Percentiles rank a stretch among this genome's conserved stretches.
Conservation (phyloP, 2,113 vertebrate genomes). For the Mormyrus lacerda region DNA sequence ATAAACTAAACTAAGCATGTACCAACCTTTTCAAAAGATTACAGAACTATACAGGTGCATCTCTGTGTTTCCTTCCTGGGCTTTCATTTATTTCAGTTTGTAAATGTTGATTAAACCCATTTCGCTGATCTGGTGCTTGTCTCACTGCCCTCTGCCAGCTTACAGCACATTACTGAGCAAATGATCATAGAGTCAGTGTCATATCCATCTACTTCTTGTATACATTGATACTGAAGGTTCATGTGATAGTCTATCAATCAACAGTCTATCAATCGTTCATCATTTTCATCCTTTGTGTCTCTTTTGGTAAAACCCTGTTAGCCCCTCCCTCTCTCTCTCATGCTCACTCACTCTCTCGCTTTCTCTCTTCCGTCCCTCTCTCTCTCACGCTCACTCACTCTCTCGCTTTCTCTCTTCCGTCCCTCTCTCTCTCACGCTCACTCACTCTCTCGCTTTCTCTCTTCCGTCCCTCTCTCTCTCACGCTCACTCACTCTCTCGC, state of each 20-base stretch:
- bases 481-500: no score
- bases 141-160: background rate
- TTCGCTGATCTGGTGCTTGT: background rate
- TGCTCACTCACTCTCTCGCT: background rate
- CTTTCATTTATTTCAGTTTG: background rate
- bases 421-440: no score
- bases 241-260: background rate
- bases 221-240: background rate
- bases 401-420: no score
- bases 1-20: background rate
- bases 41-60: background rate
- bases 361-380: background rate
- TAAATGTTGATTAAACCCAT: background rate
- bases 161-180: background rate
- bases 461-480: no score
- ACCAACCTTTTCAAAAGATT: background rate
- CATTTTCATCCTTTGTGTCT: background rate
- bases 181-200: background rate
- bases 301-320: background rate
- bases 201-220: background rate
- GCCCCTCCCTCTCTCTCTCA: background rate
- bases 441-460: no score
- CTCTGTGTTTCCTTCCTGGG: background rate
- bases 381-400: background rate
- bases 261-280: background rate